Base-by-base conservation (phyloP, 1,140 invertebrate species). In the Nasonia giraulti region DNA sequence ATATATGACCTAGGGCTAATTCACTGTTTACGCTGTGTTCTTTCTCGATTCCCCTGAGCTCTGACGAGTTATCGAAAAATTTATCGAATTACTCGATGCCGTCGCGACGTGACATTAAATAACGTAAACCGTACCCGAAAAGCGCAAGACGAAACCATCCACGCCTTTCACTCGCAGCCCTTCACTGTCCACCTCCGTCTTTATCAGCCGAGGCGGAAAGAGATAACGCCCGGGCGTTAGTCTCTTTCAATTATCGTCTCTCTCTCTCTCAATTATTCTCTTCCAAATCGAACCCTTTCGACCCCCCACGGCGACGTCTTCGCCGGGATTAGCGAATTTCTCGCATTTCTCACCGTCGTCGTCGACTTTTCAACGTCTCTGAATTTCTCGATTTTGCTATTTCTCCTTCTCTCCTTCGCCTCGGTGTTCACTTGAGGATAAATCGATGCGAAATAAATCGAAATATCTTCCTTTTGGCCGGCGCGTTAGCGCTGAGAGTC, bases 201-300 rank as follows among this genome's bases (percentile, higher is more conserved):
- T 1, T 74, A 8, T 31, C 33, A 20, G 6, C 71, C 5, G 23
- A 31, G 5, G 33, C 10, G 10, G 14, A 44, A 44, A 76, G 44
- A 74, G 37, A 33, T 20, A 76, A 11, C 20, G 17, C 47, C 20
- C 8, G 1, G 17, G 7, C n/a, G 10, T 76, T 76, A n/a, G 40
- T 50, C 33, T n/a, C 10, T 76, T 75, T 47, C 74, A 50, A 44
- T 76, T 76, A 50, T 76, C 74, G 20, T 27, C 17, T 50, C n/a
- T 47, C 17, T 50, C n/a, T 47, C 33, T 50, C 40, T 44, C 37
- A 75, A 75, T 76, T 50, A 50, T 76, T 76, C 10, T 27, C 44
- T 23, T 76, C 37, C 73, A 37, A 37, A 0, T 62, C 55, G 55
- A 20, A n/a, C 17, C 5, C 55, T 20, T 62, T 6, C 20, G 55